A percentile compares a stretch with the other conserved stretches of the same genome.
Conservation (phyloP, 2,113 vertebrate species). For the Salvelinus alpinus region DNA sequence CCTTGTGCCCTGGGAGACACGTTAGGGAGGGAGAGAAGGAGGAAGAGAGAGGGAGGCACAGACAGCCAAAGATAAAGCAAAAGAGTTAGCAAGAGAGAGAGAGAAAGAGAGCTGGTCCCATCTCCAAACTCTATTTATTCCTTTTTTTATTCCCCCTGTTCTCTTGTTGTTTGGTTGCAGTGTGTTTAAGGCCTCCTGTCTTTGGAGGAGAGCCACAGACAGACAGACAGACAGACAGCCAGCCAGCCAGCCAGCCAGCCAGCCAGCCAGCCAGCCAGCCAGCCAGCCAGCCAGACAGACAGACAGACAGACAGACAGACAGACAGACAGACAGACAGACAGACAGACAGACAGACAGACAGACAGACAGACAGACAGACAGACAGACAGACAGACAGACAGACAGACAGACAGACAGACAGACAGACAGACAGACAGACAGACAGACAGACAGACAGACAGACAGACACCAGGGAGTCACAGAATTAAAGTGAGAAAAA, state of each 20-base stretch:
- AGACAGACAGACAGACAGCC: conserved; percentile 38
- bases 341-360: not conserved
- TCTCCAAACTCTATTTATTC: conserved; percentile 26
- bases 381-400: not conserved
- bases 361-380: conserved; percentile 32
- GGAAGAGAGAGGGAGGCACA: conserved; percentile 15
- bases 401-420: not conserved
- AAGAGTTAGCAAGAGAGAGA: conserved; percentile 7
- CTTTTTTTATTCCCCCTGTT: not conserved
- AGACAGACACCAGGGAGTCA: not conserved
- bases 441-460: conserved; percentile 14
- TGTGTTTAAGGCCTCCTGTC: conserved; percentile 51
- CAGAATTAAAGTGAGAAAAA: conserved; percentile 12
- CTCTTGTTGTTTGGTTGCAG: conserved; percentile 27
- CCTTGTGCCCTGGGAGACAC: too few relatives aligned
- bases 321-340: not conserved
- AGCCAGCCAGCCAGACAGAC: too few relatives aligned
- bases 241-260: not conserved
- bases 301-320: not conserved
- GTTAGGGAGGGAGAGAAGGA: conserved; percentile 40
- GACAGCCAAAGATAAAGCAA: conserved; percentile 38
- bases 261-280: not conserved
- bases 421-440: conserved; percentile 22
- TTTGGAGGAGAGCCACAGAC: conserved; percentile 10
- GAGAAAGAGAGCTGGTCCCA: conserved; percentile 19